Evolutionary conservation across 30 jellyfish, hydroid and myxozoan genomes (phyloP), one percentile per base, ranked within the genome.

Genomic region (Turritopsis rubra): DNA sequence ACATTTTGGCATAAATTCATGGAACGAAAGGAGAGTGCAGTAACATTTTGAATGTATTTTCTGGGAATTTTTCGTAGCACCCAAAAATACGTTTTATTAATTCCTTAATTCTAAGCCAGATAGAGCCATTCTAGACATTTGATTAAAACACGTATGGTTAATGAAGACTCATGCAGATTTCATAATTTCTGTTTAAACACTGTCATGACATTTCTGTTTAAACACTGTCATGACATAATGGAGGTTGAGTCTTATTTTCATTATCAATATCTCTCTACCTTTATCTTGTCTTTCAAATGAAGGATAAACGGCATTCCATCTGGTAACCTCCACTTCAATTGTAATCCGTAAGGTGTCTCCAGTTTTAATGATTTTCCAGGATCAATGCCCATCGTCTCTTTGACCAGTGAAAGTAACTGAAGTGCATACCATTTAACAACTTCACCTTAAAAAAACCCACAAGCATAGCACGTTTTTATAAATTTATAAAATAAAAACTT

Each of bases 311-410:
- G 95, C 98, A 87, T 91, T 70, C 98, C 98, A 66, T 94, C 86
- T 17, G 95, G 96, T 54, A 91, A 84, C 71, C 81, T 72, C 98
- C 98, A 91, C 80, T 76, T 83, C 91, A 91, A 82, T 52, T 87
- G 96, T 81, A 91, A 18, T 18, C 98, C 98, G 79, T 91, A 91
- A 26, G 98, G 98, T 53, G 96, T 91, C 71, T 83, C 95, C 16
- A 87, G 86, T 66, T 82, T 87, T 53, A 79, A 77, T 21, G 88
- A 89, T 5, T 84, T 84, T 21, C 84, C 87, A 28, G 84, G 79
- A 22, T 54, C 84, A 21, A 87, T 90, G 1, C 82, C 81, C 53
- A 91, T 82, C 0, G 94, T 91, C 65, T 66, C 84, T 52, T 85
- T 89, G 41, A 91, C 84, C 75, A 91, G 87, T 8, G 98, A 91